Conservation (phyloP, 2,797 vertebrate species). For the Chaetodon trifasciatus region DNA sequence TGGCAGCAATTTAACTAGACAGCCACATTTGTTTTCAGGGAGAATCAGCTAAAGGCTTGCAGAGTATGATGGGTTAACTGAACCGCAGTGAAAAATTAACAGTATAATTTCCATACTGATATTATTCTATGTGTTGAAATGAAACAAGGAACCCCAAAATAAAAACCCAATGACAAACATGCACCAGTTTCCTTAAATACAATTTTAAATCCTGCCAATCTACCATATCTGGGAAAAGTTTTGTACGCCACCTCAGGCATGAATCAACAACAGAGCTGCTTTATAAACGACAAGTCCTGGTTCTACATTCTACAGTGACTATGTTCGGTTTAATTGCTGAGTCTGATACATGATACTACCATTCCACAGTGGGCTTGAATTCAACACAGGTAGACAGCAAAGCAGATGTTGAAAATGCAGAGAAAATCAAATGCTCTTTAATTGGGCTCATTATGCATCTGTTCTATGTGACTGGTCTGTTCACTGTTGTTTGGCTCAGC, state of each 20-base stretch:
- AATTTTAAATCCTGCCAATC: background rate
- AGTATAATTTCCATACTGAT: background rate
- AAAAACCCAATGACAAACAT: background rate
- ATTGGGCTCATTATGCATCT: background rate
- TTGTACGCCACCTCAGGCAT: background rate
- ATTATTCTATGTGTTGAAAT: background rate
- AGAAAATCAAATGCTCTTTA: slow-evolving; percentile 7
- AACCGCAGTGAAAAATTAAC: background rate
- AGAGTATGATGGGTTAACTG: slow-evolving; percentile 15
- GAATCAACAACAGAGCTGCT: background rate
- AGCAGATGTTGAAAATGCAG: slow-evolving; percentile 4
- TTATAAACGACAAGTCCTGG: background rate
- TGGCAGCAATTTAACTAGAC: slow-evolving; percentile 41
- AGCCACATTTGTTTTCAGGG: slow-evolving; percentile 42
- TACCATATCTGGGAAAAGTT: background rate
- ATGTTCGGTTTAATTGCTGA: background rate
- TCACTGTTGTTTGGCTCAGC: background rate
- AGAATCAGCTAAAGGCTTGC: slow-evolving; percentile 24
- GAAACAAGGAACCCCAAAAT: background rate
- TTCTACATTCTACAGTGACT: background rate
- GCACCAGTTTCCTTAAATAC: background rate
- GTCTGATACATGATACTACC: background rate
- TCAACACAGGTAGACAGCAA: background rate
- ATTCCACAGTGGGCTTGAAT: background rate
- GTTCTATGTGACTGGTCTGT: background rate